phyloP scores from a whole-genome alignment of 2,888 invertebrate genomes.

The Zonitis immaculata region DNA sequence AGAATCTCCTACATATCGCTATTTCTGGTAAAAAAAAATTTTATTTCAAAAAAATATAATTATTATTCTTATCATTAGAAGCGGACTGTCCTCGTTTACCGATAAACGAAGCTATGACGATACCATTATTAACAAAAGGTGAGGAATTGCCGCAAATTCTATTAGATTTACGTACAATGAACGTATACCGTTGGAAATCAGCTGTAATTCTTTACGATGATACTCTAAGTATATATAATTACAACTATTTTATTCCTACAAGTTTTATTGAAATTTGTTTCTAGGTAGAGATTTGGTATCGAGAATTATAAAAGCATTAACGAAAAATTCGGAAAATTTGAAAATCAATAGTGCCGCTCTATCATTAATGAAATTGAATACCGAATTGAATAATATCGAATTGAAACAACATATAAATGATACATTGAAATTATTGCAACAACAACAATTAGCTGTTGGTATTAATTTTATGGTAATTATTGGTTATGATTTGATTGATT shows the following conservation, averaged over 20 bases:
- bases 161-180: slow-evolving; percentile 65
- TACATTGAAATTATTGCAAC: slow-evolving; percentile 37
- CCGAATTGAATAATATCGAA: slow-evolving; percentile 28
- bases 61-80: too few species aligned
- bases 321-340: slow-evolving; percentile 37
- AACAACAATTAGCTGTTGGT: slow-evolving; percentile 33
- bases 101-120: slow-evolving; percentile 61
- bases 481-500: slow-evolving; percentile 57
- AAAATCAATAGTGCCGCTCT: slow-evolving; percentile 33
- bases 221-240: slow-evolving; percentile 59
- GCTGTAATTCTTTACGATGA: slow-evolving; percentile 69
- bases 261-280: slow-evolving; percentile 15
- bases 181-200: slow-evolving; percentile 66
- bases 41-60: too few species aligned
- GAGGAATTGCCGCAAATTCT: slow-evolving; percentile 74
- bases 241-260: too few species aligned
- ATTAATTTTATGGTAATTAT: slow-evolving; percentile 59
- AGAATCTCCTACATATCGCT: slow-evolving; percentile 66
- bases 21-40: slow-evolving; percentile 65
- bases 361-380: slow-evolving; percentile 38
- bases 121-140: slow-evolving; percentile 63
- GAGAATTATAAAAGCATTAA: slow-evolving; percentile 58
- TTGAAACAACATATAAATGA: slow-evolving; percentile 35
- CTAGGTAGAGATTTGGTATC: slow-evolving; percentile 62
- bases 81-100: slow-evolving; percentile 75